Conservation (phyloP, 1,140 invertebrate species). For the Schlechtendalia chinensis region DNA sequence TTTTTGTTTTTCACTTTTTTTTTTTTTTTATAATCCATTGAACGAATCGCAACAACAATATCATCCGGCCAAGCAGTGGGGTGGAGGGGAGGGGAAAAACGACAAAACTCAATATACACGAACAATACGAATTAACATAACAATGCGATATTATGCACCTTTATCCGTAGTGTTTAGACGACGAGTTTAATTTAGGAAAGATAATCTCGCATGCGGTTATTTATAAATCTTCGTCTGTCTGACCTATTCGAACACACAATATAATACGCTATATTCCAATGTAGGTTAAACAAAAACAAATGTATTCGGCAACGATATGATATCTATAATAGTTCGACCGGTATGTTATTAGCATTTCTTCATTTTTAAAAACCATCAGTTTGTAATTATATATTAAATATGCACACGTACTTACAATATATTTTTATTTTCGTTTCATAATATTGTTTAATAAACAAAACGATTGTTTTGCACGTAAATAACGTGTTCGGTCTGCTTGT, state of each 20-base stretch:
- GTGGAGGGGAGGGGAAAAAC: too few relatives aligned
- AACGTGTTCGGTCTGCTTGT: not conserved
- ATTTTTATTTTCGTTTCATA: not conserved
- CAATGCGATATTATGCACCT: not conserved
- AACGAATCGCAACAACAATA: too few relatives aligned
- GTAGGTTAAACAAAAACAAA: not conserved
- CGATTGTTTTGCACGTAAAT: not conserved
- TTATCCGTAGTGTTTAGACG: not conserved
- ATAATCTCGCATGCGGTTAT: not conserved
- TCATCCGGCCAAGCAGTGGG: not conserved
- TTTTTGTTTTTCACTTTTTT: too few relatives aligned
- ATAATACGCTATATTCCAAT: not conserved
- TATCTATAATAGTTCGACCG: not conserved
- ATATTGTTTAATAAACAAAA: not conserved
- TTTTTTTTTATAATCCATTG: too few relatives aligned
- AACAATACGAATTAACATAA: not conserved
- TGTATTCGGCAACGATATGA: not conserved
- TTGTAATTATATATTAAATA: not conserved
- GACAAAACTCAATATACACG: too few relatives aligned
- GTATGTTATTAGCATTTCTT: not conserved
- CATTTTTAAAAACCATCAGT: not conserved
- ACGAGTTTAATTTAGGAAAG: not conserved
- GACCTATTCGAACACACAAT: too few relatives aligned
- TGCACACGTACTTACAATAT: not conserved
- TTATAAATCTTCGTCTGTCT: slow-evolving; percentile 1